Evolutionary conservation across 2,113 vertebrate genomes (phyloP).

Genomic region (Rallus limicola): DNA sequence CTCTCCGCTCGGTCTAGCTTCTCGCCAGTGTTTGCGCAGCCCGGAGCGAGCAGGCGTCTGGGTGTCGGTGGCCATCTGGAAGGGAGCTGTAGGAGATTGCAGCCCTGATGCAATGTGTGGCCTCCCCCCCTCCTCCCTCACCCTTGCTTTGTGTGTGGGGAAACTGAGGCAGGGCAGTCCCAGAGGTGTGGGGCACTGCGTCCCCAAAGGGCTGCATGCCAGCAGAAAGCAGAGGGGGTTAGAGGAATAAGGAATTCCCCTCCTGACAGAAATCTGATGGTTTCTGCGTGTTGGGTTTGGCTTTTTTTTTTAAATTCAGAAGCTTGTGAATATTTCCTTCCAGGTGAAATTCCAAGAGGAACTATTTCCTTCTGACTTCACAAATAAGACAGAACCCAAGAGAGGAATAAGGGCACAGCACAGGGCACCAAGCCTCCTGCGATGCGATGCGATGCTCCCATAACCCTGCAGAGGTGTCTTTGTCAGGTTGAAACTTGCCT

Average conservation of each 20-base stretch:
- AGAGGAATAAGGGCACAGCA: not conserved
- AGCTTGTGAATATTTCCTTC: no score
- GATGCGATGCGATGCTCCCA: rapidly evolving
- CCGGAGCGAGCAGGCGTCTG: not conserved
- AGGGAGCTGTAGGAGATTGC: not conserved
- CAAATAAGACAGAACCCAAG: rapidly evolving
- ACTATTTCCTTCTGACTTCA: not conserved
- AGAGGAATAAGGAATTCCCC: not conserved
- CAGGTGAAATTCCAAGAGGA: not conserved
- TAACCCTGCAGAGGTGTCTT: not conserved
- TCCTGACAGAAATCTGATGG: not conserved
- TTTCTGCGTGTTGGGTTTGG: rapidly evolving
- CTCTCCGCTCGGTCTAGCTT: not conserved
- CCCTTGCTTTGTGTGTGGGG: rapidly evolving
- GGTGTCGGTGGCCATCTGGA: not conserved
- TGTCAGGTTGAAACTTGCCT: not conserved
- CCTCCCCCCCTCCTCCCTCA: not conserved
- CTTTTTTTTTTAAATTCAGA: not conserved
- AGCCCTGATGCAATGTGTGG: rapidly evolving
- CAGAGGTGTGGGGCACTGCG: rapidly evolving
- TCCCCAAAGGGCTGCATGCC: rapidly evolving
- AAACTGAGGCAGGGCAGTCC: conserved; percentile 2
- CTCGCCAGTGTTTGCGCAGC: rapidly evolving
- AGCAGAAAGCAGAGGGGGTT: not conserved
- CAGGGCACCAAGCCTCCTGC: not conserved